Base-by-base conservation (phyloP, 2,113 vertebrate genomes). In the Hepsetus odoe region DNA sequence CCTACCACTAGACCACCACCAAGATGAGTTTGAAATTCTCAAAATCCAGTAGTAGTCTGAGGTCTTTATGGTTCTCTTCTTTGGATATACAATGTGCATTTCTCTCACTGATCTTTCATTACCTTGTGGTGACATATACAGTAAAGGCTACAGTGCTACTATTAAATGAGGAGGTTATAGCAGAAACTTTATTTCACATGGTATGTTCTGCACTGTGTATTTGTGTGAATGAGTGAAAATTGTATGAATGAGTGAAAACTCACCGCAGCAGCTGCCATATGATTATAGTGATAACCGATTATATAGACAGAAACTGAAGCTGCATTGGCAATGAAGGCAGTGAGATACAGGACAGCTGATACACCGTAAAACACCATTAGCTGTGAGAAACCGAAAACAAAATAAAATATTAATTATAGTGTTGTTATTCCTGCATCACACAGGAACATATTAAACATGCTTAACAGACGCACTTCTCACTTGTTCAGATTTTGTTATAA, bases 241-340 rank as follows among this genome's bases (percentile, higher is more conserved):
- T n/a, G n/a, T n/a, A n/a, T n/a, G n/a, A n/a, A n/a, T n/a, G n/a
- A n/a, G 9, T 22, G 49, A 53, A 62, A 51, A 91, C 96, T 95
- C 87, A 98, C 96, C 0, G 95, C 91, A 0, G 95, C 94, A 0
- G 95, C 94, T 0, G 91, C 94, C 13, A 94, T 76, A 46, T 91
- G 89, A 83, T 91, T 88, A n/a, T 90, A 93, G 0, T 82, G 3
- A 51, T 1, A 10, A 1, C 12, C 0, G 64, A 8, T 75, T 71
- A 0, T 0, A 86, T 82, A 62, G 83, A 33, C 56, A 0, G 58
- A 20, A 0, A 96, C 92, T 0, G 88, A 82, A 0, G 88, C 90
- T 0, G 94, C 91, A 0, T 94, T 93, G 1, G 94, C 80, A 42
- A 95, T 64, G 55, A 98, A 98, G 67, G 95, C 95, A 0, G 92